Evolutionary conservation across 2,113 vertebrate genomes (phyloP), one percentile per base, ranked within the genome.

Genomic region (Calypte anna): DNA sequence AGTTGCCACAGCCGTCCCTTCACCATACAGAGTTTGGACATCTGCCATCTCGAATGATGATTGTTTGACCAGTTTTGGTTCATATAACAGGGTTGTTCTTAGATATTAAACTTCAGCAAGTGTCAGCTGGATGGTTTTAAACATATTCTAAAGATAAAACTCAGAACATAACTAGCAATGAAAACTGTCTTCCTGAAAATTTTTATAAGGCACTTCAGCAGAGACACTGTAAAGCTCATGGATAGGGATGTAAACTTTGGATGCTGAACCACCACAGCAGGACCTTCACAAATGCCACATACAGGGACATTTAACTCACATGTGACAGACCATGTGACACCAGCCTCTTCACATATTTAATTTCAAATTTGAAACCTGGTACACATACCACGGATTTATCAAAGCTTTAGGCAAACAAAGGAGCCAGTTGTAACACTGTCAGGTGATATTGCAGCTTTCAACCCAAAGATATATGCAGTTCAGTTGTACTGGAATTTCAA

Each of bases 91-190:
- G 24, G 57, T 76, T 89, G 73, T 90, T 84, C 57, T 93, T 92
- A 51, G 36, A 74, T 82, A 79, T 73, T 82, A 64, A 72, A 92
- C 64, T 61, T 64, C 79, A 83, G 70, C 79, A 83, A 79, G 68
- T 95, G 86, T 79, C 55, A 69, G 66, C 38, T 90, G 38, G 44
- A 30, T 74, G 40, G 33, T 62, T 94, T 85, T 75, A 85, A 93
- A 87, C 48, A 22, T 77, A 20, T 68, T 85, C 33, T 72, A 33
- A n/a, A 50, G 21, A 27, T 27, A 74, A 91, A 93, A 90, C 40
- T 61, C 43, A 82, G 62, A 74, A 62, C 28, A 14, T 68, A 64
- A 68, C 27, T 63, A 81, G 12, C 38, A 61, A 36, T 58, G 44
- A 61, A 66, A 84, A 74, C 27, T 62, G 18, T 27, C 83, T 77